phyloP scores from a whole-genome alignment of 2,113 vertebrate species.

The Poeciliopsis occidentalis region DNA sequence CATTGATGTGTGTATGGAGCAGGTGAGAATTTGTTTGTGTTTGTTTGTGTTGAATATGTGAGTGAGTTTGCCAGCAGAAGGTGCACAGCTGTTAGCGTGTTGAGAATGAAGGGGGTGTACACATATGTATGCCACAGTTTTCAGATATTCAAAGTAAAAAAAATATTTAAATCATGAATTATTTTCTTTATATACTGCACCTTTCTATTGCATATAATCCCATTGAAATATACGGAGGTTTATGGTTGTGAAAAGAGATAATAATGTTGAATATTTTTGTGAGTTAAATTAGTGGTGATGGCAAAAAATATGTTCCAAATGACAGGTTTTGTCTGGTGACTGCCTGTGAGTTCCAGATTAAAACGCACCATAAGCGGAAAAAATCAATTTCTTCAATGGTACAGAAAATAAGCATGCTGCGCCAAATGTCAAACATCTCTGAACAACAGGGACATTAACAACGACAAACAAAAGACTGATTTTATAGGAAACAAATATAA shows the following conservation, averaged over 20 bases:
- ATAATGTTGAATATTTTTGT: not conserved
- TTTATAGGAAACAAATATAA: not conserved
- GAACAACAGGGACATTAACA: not conserved
- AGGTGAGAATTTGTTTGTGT: too few species aligned
- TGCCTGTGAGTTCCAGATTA: not conserved
- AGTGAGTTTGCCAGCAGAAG: too few species aligned
- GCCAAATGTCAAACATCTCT: conserved; percentile 5
- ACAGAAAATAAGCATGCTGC: not conserved
- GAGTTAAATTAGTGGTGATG: not conserved
- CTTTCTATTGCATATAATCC: too few species aligned
- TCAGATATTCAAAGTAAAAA: too few species aligned
- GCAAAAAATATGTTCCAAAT: not conserved
- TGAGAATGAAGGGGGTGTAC: too few species aligned
- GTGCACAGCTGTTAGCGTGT: too few species aligned
- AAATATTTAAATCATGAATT: too few species aligned
- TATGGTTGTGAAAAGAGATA: not conserved
- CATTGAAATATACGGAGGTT: not conserved
- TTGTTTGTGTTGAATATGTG: too few species aligned
- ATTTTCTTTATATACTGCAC: too few species aligned
- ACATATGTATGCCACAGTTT: too few species aligned
- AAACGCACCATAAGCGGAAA: not conserved
- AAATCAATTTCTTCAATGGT: not conserved
- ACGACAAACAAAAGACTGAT: not conserved
- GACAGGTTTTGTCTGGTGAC: not conserved
- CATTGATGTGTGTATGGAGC: too few species aligned